These are phyloP conservation scores for Fregata magnificens DNA, from an alignment of 2,113 vertebrate genomes.

Conservation along the genomic window DNA sequence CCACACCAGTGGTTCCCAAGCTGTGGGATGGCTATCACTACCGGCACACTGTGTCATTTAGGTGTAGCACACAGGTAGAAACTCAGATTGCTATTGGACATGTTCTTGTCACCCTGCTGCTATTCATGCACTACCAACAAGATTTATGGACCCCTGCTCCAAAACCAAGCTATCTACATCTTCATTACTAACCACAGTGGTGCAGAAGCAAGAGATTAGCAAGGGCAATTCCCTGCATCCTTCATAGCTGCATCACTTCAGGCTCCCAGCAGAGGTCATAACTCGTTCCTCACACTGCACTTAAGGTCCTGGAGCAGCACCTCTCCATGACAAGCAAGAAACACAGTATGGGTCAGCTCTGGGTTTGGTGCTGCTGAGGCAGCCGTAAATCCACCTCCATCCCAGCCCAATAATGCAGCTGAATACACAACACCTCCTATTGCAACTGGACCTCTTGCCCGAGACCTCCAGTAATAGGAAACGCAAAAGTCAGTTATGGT, in stretches of 20 bases:
- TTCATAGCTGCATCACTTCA: neutral
- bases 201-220: neutral
- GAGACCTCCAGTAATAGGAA: neutral
- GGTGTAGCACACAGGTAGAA: neutral
- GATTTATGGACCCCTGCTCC: neutral
- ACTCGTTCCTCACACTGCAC: neutral
- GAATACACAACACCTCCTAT: neutral
- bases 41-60: neutral
- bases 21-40: neutral
- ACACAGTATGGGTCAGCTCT: neutral
- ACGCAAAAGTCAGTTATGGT: neutral
- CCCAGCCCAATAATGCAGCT: neutral
- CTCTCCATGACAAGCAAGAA: neutral
- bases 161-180: neutral
- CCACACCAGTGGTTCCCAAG: neutral
- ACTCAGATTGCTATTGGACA: neutral
- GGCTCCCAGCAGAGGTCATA: neutral
- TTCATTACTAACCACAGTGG: neutral
- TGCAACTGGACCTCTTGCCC: neutral
- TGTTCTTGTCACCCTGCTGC: neutral
- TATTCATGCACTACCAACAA: rapidly evolving
- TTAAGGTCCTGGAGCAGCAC: neutral
- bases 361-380: neutral
- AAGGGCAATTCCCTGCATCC: neutral
- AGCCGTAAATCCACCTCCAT: neutral